These are phyloP conservation scores for Stigmatopora nigra DNA, from an alignment of 2,113 vertebrate species.

Conservation along the genomic window DNA sequence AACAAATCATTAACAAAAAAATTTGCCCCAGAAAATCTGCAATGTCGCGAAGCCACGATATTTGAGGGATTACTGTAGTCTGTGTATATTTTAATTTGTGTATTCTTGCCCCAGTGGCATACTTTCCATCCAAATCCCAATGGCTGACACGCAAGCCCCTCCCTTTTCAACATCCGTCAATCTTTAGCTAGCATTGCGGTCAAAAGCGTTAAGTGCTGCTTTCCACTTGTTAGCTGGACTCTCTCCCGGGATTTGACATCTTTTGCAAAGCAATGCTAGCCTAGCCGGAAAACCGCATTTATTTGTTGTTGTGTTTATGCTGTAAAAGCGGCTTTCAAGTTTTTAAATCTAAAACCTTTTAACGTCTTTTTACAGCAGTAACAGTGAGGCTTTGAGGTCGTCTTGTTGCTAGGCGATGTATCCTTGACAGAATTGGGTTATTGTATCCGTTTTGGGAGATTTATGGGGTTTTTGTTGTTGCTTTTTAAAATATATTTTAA, in stretches of 20 bases:
- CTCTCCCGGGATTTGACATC: background rate
- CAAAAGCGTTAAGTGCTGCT: slow-evolving; percentile 26
- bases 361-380: too few relatives aligned
- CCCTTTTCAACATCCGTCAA: slow-evolving; percentile 23
- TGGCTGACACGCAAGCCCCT: slow-evolving; percentile 31
- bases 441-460: too few relatives aligned
- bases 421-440: too few relatives aligned
- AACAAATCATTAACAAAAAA: too few relatives aligned
- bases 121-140: slow-evolving; percentile 43
- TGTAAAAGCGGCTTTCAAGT: background rate
- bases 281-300: too few relatives aligned
- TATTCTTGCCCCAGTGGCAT: background rate
- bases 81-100: background rate
- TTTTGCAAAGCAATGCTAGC: background rate
- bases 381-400: too few relatives aligned
- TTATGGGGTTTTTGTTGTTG: too few relatives aligned
- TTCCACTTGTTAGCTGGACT: slow-evolving; percentile 15
- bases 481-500: too few relatives aligned
- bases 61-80: too few relatives aligned
- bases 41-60: too few relatives aligned
- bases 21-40: too few relatives aligned
- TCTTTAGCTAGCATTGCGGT: slow-evolving; percentile 20
- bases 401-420: too few relatives aligned
- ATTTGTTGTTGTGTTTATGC: background rate
- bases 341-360: background rate